Evolutionary conservation across 2,888 invertebrate genomes (phyloP).

Genomic region (Oscheius sp.): DNA sequence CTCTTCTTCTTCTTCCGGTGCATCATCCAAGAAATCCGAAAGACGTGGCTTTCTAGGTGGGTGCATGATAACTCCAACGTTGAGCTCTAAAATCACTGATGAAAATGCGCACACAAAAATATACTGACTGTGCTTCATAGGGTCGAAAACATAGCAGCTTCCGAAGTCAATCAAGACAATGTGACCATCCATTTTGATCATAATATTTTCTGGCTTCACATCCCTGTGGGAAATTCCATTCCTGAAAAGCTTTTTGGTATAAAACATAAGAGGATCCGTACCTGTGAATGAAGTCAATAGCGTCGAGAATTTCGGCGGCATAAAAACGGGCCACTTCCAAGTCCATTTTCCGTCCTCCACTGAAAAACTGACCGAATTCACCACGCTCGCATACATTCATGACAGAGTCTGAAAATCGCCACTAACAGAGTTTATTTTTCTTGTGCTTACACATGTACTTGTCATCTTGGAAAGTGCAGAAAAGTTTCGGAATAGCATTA

Average conservation of each 20-base stretch:
- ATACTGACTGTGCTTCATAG: background rate
- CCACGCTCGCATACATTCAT: constrained; percentile 93
- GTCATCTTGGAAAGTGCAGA: constrained; percentile 94
- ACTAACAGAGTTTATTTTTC: background rate
- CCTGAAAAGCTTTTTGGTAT: constrained; percentile 16
- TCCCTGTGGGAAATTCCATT: constrained; percentile 77
- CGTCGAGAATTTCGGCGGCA: constrained; percentile 81
- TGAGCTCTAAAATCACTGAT: background rate
- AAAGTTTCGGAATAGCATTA: constrained; percentile 91
- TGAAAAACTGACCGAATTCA: constrained; percentile 85
- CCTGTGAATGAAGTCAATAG: constrained; percentile 63
- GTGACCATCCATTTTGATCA: constrained; percentile 94
- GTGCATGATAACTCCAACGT: constrained; percentile 28
- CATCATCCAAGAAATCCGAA: background rate
- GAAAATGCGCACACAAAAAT: background rate
- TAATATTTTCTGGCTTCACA: constrained; percentile 96
- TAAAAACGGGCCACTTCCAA: constrained; percentile 91
- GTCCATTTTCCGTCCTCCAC: constrained; percentile 89
- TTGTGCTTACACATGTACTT: constrained; percentile 82
- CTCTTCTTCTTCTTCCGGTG: background rate
- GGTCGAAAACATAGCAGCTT: constrained; percentile 9
- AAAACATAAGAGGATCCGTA: background rate
- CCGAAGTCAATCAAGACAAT: constrained; percentile 97
- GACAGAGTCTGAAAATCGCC: constrained; percentile 82
- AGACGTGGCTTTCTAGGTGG: constrained; percentile 15